These are phyloP conservation scores for Nemotelus nigrinus DNA, from an alignment of 2,888 invertebrate species.

Conservation along the genomic window DNA sequence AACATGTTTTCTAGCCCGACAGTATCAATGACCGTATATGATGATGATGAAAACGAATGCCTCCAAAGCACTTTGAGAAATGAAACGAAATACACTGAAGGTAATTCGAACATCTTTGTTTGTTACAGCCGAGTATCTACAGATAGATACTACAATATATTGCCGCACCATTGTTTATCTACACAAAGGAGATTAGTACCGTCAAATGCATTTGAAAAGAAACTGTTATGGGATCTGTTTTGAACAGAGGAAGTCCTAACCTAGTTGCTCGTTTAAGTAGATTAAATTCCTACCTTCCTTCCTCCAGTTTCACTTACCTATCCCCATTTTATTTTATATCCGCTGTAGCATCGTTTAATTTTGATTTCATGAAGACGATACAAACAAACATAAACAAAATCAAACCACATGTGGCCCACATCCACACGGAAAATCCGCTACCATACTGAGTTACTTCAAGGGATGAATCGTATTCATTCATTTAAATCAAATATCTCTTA, in stretches of 20 bases:
- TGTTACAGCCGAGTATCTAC: background rate
- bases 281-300: too few relatives aligned
- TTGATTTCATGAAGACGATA: background rate
- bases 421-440: background rate
- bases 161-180: conserved; percentile 8
- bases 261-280: too few relatives aligned
- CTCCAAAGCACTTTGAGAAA: conserved; percentile 22
- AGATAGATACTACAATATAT: background rate
- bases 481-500: background rate
- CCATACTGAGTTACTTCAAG: conserved; percentile 2
- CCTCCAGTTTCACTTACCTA: too few relatives aligned
- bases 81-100: conserved; percentile 36
- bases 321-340: too few relatives aligned
- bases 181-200: conserved; percentile 11
- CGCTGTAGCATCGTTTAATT: background rate
- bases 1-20: too few relatives aligned
- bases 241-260: too few relatives aligned
- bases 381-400: too few relatives aligned
- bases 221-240: too few relatives aligned
- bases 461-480: conserved; percentile 4
- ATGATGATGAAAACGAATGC: conserved; percentile 3
- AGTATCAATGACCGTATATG: background rate
- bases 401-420: too few relatives aligned
- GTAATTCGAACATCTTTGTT: conserved; percentile 35
- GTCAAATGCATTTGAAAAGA: background rate